Percentiles rank a stretch among this genome's conserved stretches.
Conservation (phyloP, 1,140 invertebrate species). For the Sinonovacula constricta region DNA sequence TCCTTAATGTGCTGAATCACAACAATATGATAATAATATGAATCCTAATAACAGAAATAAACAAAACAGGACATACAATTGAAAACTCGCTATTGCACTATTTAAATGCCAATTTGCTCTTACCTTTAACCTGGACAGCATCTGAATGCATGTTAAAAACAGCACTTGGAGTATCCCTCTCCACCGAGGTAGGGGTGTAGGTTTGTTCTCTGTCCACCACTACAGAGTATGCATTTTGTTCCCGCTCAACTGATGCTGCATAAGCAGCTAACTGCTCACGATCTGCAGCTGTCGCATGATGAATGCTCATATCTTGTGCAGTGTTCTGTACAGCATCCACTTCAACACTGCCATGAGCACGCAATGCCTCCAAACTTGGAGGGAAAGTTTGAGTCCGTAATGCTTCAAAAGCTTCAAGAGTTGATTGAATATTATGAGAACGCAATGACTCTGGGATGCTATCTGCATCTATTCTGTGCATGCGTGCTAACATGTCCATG, state of each 20-base stretch:
- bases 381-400: constrained; percentile 46
- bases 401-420: constrained; percentile 44
- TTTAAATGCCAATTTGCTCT: too few species aligned
- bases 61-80: too few species aligned
- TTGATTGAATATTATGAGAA: constrained; percentile 43
- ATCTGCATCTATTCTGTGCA: constrained; percentile 39
- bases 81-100: too few species aligned
- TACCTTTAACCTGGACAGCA: constrained; percentile 42
- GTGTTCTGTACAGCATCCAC: constrained; percentile 28
- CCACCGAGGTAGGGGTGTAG: constrained; percentile 36
- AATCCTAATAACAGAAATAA: too few species aligned
- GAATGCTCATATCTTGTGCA: constrained; percentile 46
- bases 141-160: constrained; percentile 8
- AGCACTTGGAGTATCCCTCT: background rate
- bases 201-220: constrained; percentile 34
- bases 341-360: background rate
- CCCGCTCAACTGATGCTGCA: constrained; percentile 11
- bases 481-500: constrained; percentile 42
- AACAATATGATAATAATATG: too few species aligned
- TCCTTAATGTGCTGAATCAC: too few species aligned
- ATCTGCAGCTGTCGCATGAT: constrained; percentile 14
- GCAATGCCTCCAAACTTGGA: background rate
- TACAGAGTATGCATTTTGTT: background rate
- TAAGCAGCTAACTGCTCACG: constrained; percentile 43
- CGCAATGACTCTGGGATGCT: constrained; percentile 40